phyloP scores from a whole-genome alignment of 1,140 invertebrate species.

The Drosophila kurseongensis region DNA sequence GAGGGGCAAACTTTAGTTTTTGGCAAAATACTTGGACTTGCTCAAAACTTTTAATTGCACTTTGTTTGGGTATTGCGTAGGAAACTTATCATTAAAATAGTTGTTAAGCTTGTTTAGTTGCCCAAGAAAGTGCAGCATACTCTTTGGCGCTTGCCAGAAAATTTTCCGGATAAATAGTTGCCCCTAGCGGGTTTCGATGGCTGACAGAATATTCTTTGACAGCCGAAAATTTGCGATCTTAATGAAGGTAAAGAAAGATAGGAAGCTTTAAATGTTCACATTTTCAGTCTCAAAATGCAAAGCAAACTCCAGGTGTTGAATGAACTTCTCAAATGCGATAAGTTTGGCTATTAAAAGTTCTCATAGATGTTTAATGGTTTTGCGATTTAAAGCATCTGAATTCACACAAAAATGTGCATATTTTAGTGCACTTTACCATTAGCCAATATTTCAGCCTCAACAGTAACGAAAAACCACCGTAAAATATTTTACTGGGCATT shows the following conservation, averaged over 20 bases:
- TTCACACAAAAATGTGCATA: not conserved
- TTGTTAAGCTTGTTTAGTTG: conserved; percentile 51
- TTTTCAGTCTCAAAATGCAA: not conserved
- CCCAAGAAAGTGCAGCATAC: conserved; percentile 32
- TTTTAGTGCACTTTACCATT: not conserved
- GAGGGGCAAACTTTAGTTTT: conserved; percentile 9
- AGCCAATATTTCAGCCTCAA: not conserved
- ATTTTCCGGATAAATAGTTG: conserved; percentile 50
- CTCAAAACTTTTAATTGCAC: conserved; percentile 69
- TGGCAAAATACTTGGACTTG: conserved; percentile 40
- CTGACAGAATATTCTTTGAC: conserved; percentile 4
- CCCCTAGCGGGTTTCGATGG: conserved; percentile 2
- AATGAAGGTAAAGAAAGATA: conserved; percentile 28
- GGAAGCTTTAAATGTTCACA: not conserved
- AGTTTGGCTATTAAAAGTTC: not conserved
- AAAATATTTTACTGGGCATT: conserved; percentile 9
- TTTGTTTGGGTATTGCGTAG: conserved; percentile 48
- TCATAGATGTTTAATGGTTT: too few species aligned
- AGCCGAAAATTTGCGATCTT: conserved; percentile 19
- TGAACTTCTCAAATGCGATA: not conserved
- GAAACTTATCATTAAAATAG: conserved; percentile 70
- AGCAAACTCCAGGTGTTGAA: not conserved
- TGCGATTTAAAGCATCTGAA: too few species aligned
- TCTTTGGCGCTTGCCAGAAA: conserved; percentile 21
- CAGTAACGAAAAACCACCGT: not conserved